Evolutionary conservation across 2,113 vertebrate species (phyloP).

Genomic region (Thryonomys swinderianus): DNA sequence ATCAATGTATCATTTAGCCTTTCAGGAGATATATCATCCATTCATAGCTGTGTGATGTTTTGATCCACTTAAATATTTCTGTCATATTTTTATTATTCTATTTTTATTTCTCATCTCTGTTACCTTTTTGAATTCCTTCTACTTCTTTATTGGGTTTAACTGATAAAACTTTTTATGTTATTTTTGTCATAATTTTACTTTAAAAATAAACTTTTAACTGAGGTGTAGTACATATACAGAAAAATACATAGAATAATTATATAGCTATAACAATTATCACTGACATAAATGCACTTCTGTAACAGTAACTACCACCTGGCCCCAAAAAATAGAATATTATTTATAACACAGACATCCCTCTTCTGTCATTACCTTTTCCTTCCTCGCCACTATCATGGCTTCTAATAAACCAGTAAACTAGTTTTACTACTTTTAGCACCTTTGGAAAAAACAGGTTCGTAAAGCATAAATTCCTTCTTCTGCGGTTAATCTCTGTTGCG

Average conservation of each 20-base stretch:
- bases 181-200: constrained; percentile 27
- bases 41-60: not conserved
- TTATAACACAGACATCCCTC: not conserved
- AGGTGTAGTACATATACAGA: not conserved
- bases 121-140: not conserved
- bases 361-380: not conserved
- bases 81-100: not conserved
- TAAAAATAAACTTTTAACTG: constrained; percentile 32
- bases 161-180: not conserved
- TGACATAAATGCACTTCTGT: not conserved
- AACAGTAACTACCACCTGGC: not conserved
- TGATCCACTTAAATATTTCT: not conserved
- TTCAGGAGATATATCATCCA: not conserved
- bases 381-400: not conserved
- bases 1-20: not conserved
- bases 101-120: not conserved
- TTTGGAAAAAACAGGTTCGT: constrained; percentile 8
- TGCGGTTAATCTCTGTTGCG: not conserved
- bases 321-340: constrained; percentile 21
- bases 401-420: constrained; percentile 2
- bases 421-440: constrained; percentile 4
- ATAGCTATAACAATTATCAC: not conserved
- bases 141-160: not conserved
- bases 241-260: constrained; percentile 34
- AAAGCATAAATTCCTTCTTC: not conserved